Conservation (phyloP, 2,113 vertebrate genomes). For the Tenebrosternarchus preto region DNA sequence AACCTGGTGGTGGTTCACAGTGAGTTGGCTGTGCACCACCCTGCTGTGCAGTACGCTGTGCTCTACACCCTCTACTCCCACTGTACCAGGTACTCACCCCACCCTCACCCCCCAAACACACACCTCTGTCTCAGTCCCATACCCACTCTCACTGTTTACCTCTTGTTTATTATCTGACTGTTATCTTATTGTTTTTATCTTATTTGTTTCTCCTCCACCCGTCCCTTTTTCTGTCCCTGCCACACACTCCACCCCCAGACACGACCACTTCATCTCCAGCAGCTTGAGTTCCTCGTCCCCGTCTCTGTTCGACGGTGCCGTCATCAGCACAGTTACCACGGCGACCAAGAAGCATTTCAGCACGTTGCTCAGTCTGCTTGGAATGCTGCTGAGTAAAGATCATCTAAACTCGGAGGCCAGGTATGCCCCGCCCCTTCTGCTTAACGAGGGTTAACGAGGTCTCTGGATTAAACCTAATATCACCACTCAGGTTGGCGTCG, state of each 20-base stretch:
- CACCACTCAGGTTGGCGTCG: too few species aligned
- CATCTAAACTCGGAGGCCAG: slow-evolving; percentile 88
- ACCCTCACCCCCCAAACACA: neutral
- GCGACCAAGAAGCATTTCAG: slow-evolving; percentile 98
- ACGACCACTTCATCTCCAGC: slow-evolving; percentile 98
- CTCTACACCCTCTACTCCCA: slow-evolving; percentile 95
- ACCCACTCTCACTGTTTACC: neutral
- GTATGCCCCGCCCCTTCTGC: slow-evolving; percentile 61
- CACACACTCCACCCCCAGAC: slow-evolving; percentile 69
- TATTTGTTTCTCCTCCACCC: too few species aligned
- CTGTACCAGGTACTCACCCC: slow-evolving; percentile 87
- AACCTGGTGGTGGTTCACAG: slow-evolving; percentile 89
- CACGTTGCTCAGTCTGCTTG: slow-evolving; percentile 88
- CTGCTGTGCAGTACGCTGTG: slow-evolving; percentile 91
- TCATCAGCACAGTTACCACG: slow-evolving; percentile 97
- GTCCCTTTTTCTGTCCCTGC: slow-evolving; percentile 6
- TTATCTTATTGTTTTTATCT: too few species aligned
- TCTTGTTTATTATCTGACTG: neutral
- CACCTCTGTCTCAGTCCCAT: neutral
- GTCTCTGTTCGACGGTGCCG: slow-evolving; percentile 93
- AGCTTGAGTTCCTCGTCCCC: slow-evolving; percentile 95
- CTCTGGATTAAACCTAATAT: too few species aligned
- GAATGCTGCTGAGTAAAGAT: slow-evolving; percentile 86
- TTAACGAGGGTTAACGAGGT: too few species aligned
- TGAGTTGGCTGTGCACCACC: slow-evolving; percentile 89